phyloP scores from a whole-genome alignment of 2,113 vertebrate species.

The Pollachius pollachius region DNA sequence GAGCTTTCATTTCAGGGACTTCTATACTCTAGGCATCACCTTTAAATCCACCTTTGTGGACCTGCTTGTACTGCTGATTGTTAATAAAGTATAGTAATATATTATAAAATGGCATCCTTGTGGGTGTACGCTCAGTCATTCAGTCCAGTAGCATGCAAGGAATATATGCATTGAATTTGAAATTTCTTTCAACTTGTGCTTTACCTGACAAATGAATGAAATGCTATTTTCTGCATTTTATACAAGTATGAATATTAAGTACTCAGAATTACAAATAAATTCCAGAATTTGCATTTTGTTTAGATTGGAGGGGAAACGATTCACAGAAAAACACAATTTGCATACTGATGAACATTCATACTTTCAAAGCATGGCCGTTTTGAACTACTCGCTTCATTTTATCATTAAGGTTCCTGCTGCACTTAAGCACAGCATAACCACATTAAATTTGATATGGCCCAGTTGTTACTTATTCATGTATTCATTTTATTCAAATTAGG shows the following conservation, averaged over 20 bases:
- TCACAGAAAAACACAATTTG: too few species aligned
- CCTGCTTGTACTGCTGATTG: not conserved
- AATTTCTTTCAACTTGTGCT: not conserved
- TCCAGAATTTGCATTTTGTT: too few species aligned
- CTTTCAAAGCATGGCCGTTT: not conserved
- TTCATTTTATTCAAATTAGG: slow-evolving; percentile 28
- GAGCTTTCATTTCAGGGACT: not conserved
- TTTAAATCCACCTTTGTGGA: not conserved
- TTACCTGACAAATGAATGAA: not conserved
- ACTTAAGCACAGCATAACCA: slow-evolving; percentile 1
- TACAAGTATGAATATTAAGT: too few species aligned
- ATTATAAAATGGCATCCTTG: not conserved
- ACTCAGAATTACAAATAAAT: too few species aligned
- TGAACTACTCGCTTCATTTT: slow-evolving; percentile 8
- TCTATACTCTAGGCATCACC: not conserved
- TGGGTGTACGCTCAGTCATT: not conserved
- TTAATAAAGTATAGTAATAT: not conserved
- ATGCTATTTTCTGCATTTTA: too few species aligned
- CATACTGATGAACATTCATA: too few species aligned
- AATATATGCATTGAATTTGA: not conserved
- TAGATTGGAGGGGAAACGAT: too few species aligned
- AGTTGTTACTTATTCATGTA: slow-evolving; percentile 34
- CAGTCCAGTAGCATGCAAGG: not conserved
- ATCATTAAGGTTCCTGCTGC: slow-evolving; percentile 17
- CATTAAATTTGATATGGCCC: not conserved